Conservation (phyloP, 2,113 vertebrate species). For the Sturnus vulgaris region DNA sequence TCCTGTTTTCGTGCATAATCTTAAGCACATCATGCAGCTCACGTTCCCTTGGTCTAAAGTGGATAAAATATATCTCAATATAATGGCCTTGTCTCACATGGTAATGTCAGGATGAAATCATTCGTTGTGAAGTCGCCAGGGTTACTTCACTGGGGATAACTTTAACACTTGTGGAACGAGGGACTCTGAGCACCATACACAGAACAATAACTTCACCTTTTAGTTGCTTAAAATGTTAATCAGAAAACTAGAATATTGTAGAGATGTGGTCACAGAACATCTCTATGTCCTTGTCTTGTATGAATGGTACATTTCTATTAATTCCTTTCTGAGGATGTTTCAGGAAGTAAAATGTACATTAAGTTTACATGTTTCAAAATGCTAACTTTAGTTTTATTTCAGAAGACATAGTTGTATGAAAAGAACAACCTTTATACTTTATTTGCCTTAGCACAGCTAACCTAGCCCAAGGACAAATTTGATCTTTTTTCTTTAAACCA, state of each 20-base stretch:
- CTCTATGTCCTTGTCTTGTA: neutral
- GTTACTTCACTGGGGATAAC: neutral
- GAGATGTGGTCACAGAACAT: neutral
- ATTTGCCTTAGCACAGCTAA: neutral
- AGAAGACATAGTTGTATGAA: neutral
- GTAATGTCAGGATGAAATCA: neutral
- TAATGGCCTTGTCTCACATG: neutral
- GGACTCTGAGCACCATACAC: neutral
- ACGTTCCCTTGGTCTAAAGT: rapidly evolving
- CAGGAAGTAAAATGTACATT: neutral
- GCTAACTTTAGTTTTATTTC: neutral
- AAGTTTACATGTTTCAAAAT: neutral
- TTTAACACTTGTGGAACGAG: neutral
- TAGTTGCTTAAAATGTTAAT: neutral
- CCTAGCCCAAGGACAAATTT: neutral
- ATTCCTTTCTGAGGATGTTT: neutral
- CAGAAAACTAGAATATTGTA: neutral
- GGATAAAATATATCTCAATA: neutral
- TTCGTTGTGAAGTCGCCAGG: rapidly evolving
- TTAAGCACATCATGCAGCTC: neutral
- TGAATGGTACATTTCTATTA: neutral
- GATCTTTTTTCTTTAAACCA: neutral
- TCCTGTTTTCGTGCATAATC: neutral
- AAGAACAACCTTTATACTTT: neutral
- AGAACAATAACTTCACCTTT: neutral